A percentile compares a stretch with the other conserved stretches of the same genome.
Conservation (phyloP, 2,797 vertebrate genomes). For the Enteromius paludinosus region DNA sequence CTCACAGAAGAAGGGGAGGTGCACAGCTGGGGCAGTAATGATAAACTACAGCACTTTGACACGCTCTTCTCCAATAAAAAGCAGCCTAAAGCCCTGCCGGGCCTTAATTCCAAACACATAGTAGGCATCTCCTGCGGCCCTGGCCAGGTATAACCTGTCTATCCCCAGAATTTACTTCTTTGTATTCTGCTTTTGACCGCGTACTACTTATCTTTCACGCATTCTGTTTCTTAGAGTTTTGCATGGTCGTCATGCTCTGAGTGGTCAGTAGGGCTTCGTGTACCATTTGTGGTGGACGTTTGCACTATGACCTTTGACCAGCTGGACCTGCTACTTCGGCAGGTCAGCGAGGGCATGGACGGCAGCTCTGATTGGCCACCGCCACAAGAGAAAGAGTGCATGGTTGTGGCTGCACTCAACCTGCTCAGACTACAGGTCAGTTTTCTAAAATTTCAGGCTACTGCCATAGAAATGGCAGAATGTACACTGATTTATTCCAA, state of each 20-base stretch:
- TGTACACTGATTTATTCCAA: neutral
- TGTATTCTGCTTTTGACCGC: neutral
- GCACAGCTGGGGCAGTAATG: constrained; percentile 98
- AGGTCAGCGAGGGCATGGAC: constrained; percentile 98
- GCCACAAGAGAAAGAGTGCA: constrained; percentile 96
- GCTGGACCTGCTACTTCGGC: constrained; percentile 91
- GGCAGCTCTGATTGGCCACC: constrained; percentile 97
- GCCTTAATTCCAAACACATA: constrained; percentile 93
- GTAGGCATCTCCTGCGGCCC: constrained; percentile 95
- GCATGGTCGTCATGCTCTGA: constrained; percentile 97
- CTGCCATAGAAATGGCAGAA: neutral
- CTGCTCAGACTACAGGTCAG: constrained; percentile 93
- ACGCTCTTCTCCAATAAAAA: constrained; percentile 96
- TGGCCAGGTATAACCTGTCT: constrained; percentile 83
- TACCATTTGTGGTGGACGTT: constrained; percentile 97
- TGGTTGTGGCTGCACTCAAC: constrained; percentile 94
- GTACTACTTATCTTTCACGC: neutral
- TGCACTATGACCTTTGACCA: constrained; percentile 96
- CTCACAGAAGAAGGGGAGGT: constrained; percentile 96
- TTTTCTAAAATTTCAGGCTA: neutral
- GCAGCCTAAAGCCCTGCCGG: constrained; percentile 90
- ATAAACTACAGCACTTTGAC: constrained; percentile 98
- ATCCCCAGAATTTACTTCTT: neutral
- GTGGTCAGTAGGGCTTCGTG: constrained; percentile 94
- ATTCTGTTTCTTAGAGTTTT: constrained; percentile 84